Evolutionary conservation across 1,140 invertebrate genomes (phyloP), one percentile per base, ranked within the genome.

Genomic region (Cydia strobilella): DNA sequence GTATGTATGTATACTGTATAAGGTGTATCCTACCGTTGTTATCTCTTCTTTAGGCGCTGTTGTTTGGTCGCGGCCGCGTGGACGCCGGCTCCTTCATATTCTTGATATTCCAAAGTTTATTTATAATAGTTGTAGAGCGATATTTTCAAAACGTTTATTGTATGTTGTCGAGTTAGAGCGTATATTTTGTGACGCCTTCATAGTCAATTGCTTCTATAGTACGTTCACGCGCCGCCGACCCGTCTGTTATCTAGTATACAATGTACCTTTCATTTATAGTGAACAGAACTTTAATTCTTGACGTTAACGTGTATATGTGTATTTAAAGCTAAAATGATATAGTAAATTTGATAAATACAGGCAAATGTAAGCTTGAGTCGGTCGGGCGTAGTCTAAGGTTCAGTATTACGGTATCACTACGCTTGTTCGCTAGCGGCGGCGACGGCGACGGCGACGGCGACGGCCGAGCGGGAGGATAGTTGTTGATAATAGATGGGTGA

Each of bases 1-100:
- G n/a, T n/a, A 73, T 84, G 31, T 31, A 31, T 31, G 31, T 89
- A 86, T 89, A 84, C 5, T 31, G 31, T 89, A 86, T 89, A 84
- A 85, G 84, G 90, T 87, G 83, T 90, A 88, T 88, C 82, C 82
- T 86, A 88, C 89, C 81, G 85, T 92, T 92, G 90, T 92, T 92
- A 92, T 87, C 88, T 92, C 90, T 92, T 92, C 90, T 87, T 90
- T 92, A 92, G 90, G 89, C 86, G 87, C 89, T 92, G 90, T 92
- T 92, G 88, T 89, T 85, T 83, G 82, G 79, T 84, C 82, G 77
- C 80, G 85, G 79, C 74, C 76, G 84, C 82, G 86, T 77, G 86
- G 83, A 80, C 80, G 18, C 69, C 31, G 35, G 13, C 45, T 78
- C n/a, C 65, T 42, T 69, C n/a, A 39, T 39, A 69, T n/a, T 42